A percentile compares a stretch with the other conserved stretches of the same genome.
Evolutionary conservation across 2,888 invertebrate species (phyloP).

Genomic region (Tinea semifulvella): DNA sequence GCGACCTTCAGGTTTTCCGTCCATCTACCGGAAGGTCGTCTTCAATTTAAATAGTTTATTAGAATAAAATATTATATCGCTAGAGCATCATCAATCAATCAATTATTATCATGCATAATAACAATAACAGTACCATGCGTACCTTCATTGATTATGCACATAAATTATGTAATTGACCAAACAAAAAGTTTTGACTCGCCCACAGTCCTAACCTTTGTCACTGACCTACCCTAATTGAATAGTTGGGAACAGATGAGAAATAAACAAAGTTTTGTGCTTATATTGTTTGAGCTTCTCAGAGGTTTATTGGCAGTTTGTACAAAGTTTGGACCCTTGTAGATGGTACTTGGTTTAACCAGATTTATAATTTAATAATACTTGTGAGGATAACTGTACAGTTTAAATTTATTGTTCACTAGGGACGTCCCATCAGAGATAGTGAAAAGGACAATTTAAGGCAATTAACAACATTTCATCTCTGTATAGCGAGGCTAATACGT

Average conservation of each 20-base stretch:
- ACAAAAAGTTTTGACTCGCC: slow-evolving; percentile 14
- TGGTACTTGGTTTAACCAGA: no score
- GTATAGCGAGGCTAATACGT: no score
- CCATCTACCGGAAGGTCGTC: no score
- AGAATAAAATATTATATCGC: no score
- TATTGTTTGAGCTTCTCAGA: not conserved
- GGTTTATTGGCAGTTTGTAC: no score
- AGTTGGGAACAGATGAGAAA: not conserved
- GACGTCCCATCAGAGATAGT: no score
- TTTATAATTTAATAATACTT: no score
- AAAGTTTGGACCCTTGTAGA: no score
- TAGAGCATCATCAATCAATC: not conserved
- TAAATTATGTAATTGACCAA: slow-evolving; percentile 13
- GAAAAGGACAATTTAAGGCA: no score
- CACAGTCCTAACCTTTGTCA: slow-evolving; percentile 13
- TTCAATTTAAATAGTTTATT: no score
- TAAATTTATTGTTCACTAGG: not conserved
- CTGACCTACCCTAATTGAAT: slow-evolving; percentile 15
- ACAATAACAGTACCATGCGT: not conserved
- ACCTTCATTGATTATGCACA: slow-evolving; percentile 9
- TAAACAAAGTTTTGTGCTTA: not conserved
- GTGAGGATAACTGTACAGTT: not conserved
- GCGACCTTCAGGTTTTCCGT: no score
- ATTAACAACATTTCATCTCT: no score
- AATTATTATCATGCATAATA: not conserved